These are phyloP conservation scores for Spinibarbus caldwelli DNA, from an alignment of 2,797 vertebrate genomes.

Conservation along the genomic window DNA sequence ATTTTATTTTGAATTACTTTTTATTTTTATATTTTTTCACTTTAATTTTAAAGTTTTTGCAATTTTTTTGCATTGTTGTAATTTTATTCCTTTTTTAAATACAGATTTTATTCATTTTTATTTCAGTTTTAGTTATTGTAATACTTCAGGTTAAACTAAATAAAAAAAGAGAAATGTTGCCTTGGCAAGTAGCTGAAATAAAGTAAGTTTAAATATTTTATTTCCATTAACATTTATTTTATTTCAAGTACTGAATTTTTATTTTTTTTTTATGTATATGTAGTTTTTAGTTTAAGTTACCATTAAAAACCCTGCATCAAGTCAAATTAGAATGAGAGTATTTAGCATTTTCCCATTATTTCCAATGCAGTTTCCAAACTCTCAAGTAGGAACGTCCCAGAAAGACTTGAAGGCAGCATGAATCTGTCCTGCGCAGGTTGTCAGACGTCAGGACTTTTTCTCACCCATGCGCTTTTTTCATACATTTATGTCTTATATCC, in stretches of 20 bases:
- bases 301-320: background rate
- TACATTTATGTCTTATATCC: conserved; percentile 46
- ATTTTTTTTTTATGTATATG: background rate
- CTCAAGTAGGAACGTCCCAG: too few species aligned
- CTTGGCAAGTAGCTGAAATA: background rate
- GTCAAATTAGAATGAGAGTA: background rate
- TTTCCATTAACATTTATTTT: background rate
- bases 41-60: background rate
- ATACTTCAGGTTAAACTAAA: background rate
- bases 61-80: background rate
- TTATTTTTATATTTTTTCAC: background rate
- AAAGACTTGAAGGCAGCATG: conserved; percentile 3
- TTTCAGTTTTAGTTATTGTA: background rate
- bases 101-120: background rate
- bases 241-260: background rate
- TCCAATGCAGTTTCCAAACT: background rate
- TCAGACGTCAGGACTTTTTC: conserved; percentile 17
- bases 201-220: too few species aligned
- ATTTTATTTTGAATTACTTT: background rate
- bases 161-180: background rate
- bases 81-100: background rate
- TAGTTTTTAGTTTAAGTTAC: background rate
- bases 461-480: conserved; percentile 7
- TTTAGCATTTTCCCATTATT: background rate
- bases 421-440: background rate